Percentiles rank a stretch among this genome's conserved stretches.
Evolutionary conservation across 2,888 invertebrate genomes (phyloP).

Genomic region (Agrochola macilenta): DNA sequence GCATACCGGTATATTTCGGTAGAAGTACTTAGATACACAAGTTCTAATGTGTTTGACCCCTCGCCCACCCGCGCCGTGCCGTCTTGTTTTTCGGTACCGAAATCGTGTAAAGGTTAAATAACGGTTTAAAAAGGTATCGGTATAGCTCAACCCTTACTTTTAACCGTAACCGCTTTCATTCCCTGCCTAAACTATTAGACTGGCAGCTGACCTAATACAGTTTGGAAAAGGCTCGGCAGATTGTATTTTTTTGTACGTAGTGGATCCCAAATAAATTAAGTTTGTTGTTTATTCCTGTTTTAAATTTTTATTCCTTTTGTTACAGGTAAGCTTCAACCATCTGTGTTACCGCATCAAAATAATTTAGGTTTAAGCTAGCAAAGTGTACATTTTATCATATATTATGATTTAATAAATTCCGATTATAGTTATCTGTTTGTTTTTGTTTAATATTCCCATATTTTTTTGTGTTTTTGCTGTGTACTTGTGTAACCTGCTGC

Average conservation of each 20-base stretch:
- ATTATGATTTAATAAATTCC: slow-evolving; percentile 76
- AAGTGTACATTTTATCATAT: slow-evolving; percentile 78
- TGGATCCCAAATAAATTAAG: too few relatives aligned
- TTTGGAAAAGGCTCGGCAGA: not conserved
- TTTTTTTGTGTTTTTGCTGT: not conserved
- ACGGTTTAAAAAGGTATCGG: too few relatives aligned
- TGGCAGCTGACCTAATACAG: not conserved
- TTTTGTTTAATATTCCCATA: not conserved
- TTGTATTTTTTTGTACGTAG: not conserved
- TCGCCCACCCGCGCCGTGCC: too few relatives aligned
- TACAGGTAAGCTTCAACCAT: slow-evolving; percentile 70
- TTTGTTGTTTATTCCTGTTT: not conserved
- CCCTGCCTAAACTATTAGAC: not conserved
- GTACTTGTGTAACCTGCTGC: too few relatives aligned
- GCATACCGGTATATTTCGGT: too few relatives aligned
- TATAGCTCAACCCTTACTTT: too few relatives aligned
- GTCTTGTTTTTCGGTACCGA: too few relatives aligned
- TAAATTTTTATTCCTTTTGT: slow-evolving; percentile 41
- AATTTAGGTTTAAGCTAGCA: slow-evolving; percentile 83
- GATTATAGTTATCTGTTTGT: slow-evolving; percentile 62
- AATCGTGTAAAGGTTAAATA: too few relatives aligned
- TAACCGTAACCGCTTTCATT: too few relatives aligned
- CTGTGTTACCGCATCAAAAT: slow-evolving; percentile 69
- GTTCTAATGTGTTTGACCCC: too few relatives aligned
- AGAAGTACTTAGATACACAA: too few relatives aligned